phyloP scores from a whole-genome alignment of 2,113 vertebrate species.

The Raja brachyura region DNA sequence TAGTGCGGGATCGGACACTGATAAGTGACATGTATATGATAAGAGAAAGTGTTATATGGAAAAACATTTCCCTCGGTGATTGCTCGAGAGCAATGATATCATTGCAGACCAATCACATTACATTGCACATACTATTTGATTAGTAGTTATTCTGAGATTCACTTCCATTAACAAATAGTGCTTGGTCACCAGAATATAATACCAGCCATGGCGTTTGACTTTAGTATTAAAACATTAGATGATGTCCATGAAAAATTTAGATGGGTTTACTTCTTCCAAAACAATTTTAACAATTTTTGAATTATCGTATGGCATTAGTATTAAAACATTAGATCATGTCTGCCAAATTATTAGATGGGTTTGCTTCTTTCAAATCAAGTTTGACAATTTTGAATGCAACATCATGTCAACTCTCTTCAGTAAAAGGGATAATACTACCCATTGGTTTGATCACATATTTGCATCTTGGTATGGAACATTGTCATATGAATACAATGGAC shows the following conservation, averaged over 20 bases:
- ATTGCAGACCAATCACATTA: neutral
- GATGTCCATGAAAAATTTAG: no score
- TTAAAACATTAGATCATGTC: neutral
- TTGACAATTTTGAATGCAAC: neutral
- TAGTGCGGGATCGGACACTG: slow-evolving; percentile 48
- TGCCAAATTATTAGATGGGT: no score
- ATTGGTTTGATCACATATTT: neutral
- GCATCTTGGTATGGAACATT: neutral
- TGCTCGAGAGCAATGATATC: neutral
- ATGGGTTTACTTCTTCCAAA: no score
- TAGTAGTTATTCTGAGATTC: neutral
- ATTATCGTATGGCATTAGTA: neutral
- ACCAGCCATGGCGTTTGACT: neutral
- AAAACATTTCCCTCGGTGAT: neutral
- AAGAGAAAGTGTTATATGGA: neutral
- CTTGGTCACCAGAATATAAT: neutral
- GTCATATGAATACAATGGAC: neutral
- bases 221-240: neutral
- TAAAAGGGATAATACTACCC: neutral
- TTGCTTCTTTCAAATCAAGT: neutral
- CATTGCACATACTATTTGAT: neutral
- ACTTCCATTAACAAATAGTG: neutral
- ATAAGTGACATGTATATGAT: slow-evolving; percentile 48
- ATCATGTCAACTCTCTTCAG: neutral
- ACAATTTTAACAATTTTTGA: no score